Conservation (phyloP, 1,140 invertebrate genomes). For the Phymastichus coffea region DNA sequence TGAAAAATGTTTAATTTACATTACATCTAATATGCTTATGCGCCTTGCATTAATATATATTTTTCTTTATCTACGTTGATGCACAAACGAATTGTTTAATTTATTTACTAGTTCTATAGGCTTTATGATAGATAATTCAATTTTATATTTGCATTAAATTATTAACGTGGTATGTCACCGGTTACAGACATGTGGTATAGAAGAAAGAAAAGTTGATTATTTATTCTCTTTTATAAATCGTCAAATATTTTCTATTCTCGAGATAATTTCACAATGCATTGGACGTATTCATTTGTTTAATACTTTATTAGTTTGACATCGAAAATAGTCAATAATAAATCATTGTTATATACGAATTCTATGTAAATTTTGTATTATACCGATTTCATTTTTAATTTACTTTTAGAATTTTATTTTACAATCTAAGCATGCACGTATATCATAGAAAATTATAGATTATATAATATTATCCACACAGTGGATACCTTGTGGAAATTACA, state of each 20-base stretch:
- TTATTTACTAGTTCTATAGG: neutral
- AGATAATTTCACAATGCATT: constrained; percentile 19
- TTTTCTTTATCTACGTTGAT: constrained; percentile 1
- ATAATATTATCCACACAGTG: constrained; percentile 29
- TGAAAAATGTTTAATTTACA: constrained; percentile 24
- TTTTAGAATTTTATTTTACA: constrained; percentile 4
- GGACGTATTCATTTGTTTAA: constrained; percentile 20
- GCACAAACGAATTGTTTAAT: constrained; percentile 15
- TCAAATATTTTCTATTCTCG: constrained; percentile 18
- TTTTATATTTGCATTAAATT: constrained; percentile 11
- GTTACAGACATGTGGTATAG: no score
- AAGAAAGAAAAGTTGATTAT: no score
- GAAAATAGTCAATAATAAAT: constrained; percentile 8
- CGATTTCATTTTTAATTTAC: no score
- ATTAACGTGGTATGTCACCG: constrained; percentile 16
- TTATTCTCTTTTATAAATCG: constrained; percentile 6
- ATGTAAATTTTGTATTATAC: no score
- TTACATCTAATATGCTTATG: constrained; percentile 19
- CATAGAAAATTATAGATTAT: constrained; percentile 22
- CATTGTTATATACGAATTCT: no score
- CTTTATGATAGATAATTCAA: constrained; percentile 11
- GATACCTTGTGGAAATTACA: constrained; percentile 27
- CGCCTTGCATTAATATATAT: constrained; percentile 1
- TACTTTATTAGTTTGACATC: constrained; percentile 16
- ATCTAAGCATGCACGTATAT: constrained; percentile 14